Conservation (phyloP, 2,888 invertebrate species). For the Lagria hirta region DNA sequence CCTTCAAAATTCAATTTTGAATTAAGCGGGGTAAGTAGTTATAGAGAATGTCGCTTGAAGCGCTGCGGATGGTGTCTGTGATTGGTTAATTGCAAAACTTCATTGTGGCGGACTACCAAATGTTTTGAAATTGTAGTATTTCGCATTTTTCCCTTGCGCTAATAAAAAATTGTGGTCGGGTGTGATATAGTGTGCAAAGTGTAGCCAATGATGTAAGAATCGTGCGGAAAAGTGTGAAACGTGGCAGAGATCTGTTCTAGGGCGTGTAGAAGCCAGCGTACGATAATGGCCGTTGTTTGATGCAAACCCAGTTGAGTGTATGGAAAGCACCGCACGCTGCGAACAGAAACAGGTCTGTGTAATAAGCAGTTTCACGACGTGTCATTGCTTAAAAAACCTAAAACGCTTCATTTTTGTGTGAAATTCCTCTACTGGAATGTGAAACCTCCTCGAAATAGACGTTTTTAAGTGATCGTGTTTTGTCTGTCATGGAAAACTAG, state of each 20-base stretch:
- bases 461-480: too few species aligned
- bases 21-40: too few species aligned
- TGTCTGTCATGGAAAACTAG: too few species aligned
- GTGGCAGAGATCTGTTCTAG: constrained; percentile 31
- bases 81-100: constrained; percentile 47
- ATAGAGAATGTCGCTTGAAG: too few species aligned
- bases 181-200: constrained; percentile 16
- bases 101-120: constrained; percentile 47
- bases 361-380: constrained; percentile 35
- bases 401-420: too few species aligned
- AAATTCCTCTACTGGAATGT: too few species aligned
- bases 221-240: constrained; percentile 3
- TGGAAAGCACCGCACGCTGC: constrained; percentile 42
- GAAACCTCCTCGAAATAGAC: too few species aligned
- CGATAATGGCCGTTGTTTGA: constrained; percentile 47
- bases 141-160: constrained; percentile 30
- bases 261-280: constrained; percentile 46
- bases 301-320: constrained; percentile 53
- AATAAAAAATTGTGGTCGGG: constrained; percentile 25
- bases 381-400: too few species aligned
- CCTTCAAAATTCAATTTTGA: too few species aligned
- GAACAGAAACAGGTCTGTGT: constrained; percentile 28
- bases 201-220: constrained; percentile 2
- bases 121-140: constrained; percentile 50
- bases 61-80: constrained; percentile 28